Evolutionary conservation across 2,797 vertebrate species (phyloP), one percentile per base, ranked within the genome.

Genomic region (Schizothorax lantsangensis): DNA sequence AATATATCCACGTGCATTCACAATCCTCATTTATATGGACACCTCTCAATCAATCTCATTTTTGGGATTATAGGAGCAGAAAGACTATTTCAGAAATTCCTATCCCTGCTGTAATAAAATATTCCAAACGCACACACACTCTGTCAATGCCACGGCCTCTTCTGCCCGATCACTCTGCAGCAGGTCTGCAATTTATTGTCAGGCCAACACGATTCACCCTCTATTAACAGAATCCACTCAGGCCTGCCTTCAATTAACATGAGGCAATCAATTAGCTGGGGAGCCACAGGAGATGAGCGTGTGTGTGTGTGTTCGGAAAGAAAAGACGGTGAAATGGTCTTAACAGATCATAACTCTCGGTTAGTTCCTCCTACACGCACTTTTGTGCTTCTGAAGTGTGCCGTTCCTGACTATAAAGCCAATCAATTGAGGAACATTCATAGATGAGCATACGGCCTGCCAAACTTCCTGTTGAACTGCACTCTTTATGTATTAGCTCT

Each of bases 221-320:
- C 89, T 93, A 93, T 95, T 95, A 95, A 95, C 91, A 94, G 94
- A 91, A 91, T 87, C 89, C 91, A 92, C 92, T 95, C 93, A 92
- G 91, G 93, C 92, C 91, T 92, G 91, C 91, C 93, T 94, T 92
- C 92, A 93, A 94, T 93, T 85, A 95, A 95, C 88, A 91, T 89
- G 84, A 91, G 90, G 91, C 93, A 92, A 95, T 95, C 94, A 95
- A 95, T 95, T 95, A 94, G 89, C 85, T 30, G 3, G 21, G 87
- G 84, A 77, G 87, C 73, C 91, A 92, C 92, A 83, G 83, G 90
- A 91, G 86, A 87, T 74, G 83, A 87, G 88, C 30, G 26, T 79
- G 66, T 69, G 78, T 78, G 75, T 75, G 72, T 69, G 68, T 68
- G 85, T 78, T 40, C 33, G 77, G 89, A 57, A 91, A 54, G 69